Conservation (phyloP, 2,797 vertebrate species). For the Ispidina picta region DNA sequence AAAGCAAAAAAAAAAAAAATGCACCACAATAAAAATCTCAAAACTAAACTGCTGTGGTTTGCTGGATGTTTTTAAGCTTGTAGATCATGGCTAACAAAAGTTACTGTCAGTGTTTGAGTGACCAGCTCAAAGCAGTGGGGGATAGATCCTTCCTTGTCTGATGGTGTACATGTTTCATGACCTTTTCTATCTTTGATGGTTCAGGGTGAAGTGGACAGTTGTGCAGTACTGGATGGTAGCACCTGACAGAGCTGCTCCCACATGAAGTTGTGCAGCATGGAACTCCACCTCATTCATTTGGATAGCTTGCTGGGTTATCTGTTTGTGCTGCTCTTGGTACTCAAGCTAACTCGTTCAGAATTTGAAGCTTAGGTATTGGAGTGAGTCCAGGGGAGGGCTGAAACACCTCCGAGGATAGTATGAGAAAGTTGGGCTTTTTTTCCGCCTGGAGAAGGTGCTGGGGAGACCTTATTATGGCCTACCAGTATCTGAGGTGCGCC, state of each 20-base stretch:
- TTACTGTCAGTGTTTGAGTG: not conserved
- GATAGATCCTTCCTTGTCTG: not conserved
- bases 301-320: not conserved
- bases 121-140: not conserved
- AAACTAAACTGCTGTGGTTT: not conserved
- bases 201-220: not conserved
- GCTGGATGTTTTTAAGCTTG: not conserved
- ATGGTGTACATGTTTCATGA: not conserved
- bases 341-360: not conserved
- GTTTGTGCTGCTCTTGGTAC: not conserved
- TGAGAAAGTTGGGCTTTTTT: too few species aligned
- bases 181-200: not conserved
- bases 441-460: too few species aligned
- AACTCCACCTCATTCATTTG: not conserved
- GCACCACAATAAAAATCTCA: not conserved
- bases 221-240: not conserved
- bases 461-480: too few species aligned
- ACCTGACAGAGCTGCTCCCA: fast-evolving
- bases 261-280: fast-evolving
- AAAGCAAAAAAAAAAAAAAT: not conserved
- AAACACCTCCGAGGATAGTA: too few species aligned
- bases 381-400: not conserved
- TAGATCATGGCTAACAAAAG: not conserved
- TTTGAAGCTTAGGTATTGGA: too few species aligned
- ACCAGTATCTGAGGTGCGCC: too few species aligned